phyloP scores from a whole-genome alignment of 2,888 invertebrate genomes.

The Iphiclides podalirius region DNA sequence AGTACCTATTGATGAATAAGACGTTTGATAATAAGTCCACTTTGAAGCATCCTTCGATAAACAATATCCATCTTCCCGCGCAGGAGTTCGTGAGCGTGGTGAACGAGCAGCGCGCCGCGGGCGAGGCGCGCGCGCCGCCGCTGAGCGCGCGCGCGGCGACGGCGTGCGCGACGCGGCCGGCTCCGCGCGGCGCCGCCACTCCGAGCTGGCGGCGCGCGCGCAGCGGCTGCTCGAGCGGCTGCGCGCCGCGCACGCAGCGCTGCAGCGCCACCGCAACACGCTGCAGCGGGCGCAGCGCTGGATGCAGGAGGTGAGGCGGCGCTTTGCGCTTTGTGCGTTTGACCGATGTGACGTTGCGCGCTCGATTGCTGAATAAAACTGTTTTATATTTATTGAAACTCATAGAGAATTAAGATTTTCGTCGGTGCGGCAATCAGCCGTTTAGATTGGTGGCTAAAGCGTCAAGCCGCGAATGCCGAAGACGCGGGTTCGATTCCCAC shows the following conservation, averaged over 20 bases:
- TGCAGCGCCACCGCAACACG: constrained; percentile 86
- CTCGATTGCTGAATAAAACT: no score
- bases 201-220: constrained; percentile 90
- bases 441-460: no score
- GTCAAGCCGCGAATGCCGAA: no score
- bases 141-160: constrained; percentile 85
- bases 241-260: constrained; percentile 84
- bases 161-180: constrained; percentile 88
- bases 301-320: constrained; percentile 85
- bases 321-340: neutral
- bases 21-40: no score
- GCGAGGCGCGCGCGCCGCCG: constrained; percentile 91
- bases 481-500: no score
- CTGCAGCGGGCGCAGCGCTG: constrained; percentile 89
- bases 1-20: no score
- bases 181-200: constrained; percentile 87
- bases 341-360: no score
- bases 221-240: constrained; percentile 91
- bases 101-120: constrained; percentile 92
- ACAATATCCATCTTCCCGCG: no score
- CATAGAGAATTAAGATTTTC: no score
- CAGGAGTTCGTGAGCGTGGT: constrained; percentile 89
- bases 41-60: no score
- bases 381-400: no score
- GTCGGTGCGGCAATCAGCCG: no score